Evolutionary conservation across 2,888 invertebrate species (phyloP), one percentile per base, ranked within the genome.

Genomic region (Drosophila paramelanica): DNA sequence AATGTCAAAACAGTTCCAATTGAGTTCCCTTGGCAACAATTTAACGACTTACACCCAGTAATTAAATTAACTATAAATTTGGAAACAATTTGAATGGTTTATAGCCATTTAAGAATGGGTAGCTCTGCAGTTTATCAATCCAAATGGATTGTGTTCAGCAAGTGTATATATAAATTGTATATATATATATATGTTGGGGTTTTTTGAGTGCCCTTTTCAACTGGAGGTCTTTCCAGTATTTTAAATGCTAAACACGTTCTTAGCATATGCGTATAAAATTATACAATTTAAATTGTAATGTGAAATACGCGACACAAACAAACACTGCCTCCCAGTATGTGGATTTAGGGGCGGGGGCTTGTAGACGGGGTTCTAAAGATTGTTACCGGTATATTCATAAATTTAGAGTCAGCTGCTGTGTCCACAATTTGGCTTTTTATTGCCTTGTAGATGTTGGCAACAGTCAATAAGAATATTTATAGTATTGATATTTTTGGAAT

Each of bases 231-330:
- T 68, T 65, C 27, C 43, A 46, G 46, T 36, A 31, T 60, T 73
- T 47, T 1, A 47, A 68, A 83, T 86, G 78, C 83, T 64, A 67
- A 86, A 76, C 82, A 83, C 82, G 86, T 81, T 83, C 83, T 64
- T 67, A 61, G 47, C 55, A 67, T 58, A 72, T 72, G 62, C 75
- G 67, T 75, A 71, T 62, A 55, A 73, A 67, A 85, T 80, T 76
- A 73, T 80, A 76, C 81, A 73, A 79, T 69, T 79, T 66, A 61
- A 74, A 73, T 64, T 80, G 83, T 80, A 81, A 83, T 83, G 79
- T 77, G 66, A 77, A 73, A 85, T 79, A 81, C 71, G 73, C 79
- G 79, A 60, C 67, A 64, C 47, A 45, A 41, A 23, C 10, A 27
- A 25, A 23, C 7, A 43, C 7, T 17, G 33, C 8, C 1, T n/a